These are phyloP conservation scores for Andinoacara biseriatus DNA, from an alignment of 2,113 vertebrate species.

Conservation along the genomic window DNA sequence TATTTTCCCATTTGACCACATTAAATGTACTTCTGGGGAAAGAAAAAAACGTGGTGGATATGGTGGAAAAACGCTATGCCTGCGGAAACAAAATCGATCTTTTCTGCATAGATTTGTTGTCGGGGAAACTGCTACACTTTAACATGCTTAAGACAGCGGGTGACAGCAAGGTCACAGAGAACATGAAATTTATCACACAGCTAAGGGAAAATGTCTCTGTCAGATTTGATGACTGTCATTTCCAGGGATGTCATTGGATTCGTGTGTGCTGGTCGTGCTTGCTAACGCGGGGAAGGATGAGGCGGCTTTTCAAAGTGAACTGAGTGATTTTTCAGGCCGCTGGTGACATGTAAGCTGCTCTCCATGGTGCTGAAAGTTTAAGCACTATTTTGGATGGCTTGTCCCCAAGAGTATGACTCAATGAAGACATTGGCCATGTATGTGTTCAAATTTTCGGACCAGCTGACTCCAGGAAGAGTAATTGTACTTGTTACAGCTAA, in stretches of 20 bases:
- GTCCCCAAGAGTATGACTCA: too few relatives aligned
- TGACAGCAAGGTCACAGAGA: neutral
- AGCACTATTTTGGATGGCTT: neutral
- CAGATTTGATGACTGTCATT: neutral
- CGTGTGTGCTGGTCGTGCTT: neutral
- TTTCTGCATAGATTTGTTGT: neutral
- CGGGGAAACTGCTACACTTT: neutral
- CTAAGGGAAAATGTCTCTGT: neutral
- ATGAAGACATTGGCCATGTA: too few relatives aligned
- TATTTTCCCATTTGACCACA: neutral
- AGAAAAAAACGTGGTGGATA: neutral
- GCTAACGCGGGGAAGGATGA: neutral
- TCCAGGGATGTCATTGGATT: neutral
- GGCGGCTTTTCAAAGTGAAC: neutral
- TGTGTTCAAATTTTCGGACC: too few relatives aligned
- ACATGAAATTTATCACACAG: neutral
- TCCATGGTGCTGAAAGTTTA: constrained; percentile 3
- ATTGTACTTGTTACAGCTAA: too few relatives aligned
- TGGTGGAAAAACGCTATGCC: neutral
- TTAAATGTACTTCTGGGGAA: neutral
- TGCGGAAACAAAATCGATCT: neutral
- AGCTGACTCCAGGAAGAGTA: too few relatives aligned
- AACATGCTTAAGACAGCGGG: neutral
- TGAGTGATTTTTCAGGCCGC: neutral
- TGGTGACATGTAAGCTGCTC: neutral